phyloP scores from a whole-genome alignment of 2,888 invertebrate genomes.

The Ptycholaimellus sp. region DNA sequence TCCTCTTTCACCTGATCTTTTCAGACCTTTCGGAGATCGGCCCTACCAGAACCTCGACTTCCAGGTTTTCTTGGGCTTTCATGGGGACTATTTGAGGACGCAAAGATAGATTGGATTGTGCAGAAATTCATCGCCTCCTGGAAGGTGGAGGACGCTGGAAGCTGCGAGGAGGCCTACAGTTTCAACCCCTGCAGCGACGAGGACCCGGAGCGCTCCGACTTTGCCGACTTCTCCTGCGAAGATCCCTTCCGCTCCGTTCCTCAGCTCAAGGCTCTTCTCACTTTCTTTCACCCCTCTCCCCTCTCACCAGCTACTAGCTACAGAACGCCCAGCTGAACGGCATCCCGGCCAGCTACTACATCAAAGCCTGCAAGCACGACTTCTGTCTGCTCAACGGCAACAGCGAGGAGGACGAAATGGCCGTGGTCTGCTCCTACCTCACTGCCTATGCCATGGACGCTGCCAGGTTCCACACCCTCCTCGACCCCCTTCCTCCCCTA shows the following conservation, averaged over 20 bases:
- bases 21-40: conserved; percentile 4
- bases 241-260: not conserved
- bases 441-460: conserved; percentile 4
- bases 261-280: not conserved
- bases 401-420: conserved; percentile 32
- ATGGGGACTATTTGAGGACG: too few relatives aligned
- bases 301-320: too few relatives aligned
- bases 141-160: not conserved
- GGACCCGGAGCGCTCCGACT: not conserved
- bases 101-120: too few relatives aligned
- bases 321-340: too few relatives aligned
- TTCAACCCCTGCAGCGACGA: not conserved
- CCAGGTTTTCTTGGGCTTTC: too few relatives aligned
- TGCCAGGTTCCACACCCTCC: too few relatives aligned
- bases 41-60: conserved; percentile 1
- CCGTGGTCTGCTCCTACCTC: conserved; percentile 40
- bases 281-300: too few relatives aligned
- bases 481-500: too few relatives aligned
- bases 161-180: not conserved
- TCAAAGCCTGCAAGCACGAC: conserved; percentile 53
- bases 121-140: conserved; percentile 4
- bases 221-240: not conserved
- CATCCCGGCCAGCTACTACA: conserved; percentile 33
- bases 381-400: conserved; percentile 41
- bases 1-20: too few relatives aligned